Base-by-base conservation (phyloP, 2,797 vertebrate genomes). In the Antennarius maculatus region DNA sequence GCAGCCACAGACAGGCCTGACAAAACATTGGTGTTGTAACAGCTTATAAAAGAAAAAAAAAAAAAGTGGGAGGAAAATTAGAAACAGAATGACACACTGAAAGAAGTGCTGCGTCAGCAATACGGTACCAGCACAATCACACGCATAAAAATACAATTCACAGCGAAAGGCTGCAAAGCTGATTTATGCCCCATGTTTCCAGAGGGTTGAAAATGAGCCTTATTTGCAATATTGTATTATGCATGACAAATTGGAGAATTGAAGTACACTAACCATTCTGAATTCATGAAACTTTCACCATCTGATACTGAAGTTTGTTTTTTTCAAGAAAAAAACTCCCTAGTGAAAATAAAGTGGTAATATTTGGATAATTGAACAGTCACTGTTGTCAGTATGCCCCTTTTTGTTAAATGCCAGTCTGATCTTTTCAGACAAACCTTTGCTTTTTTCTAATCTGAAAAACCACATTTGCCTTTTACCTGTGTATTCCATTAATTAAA, bases 11-110 rank as follows among this genome's bases (percentile, higher is more conserved):
- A 56, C 73, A 60, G 51, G 18, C 67, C 80, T 77, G 77, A 82
- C 74, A 81, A 81, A 79, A 77, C 81, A 79, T 48, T 52, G 43
- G 52, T n/a, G 41, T 62, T 47, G 53, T 81, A 76, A 83, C 63
- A 80, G 80, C 84, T 84, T 81, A 83, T 73, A 76, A 80, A 85
- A 80, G 71, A 58, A 50, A 47, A 3, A n/a, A 15, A 15, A 2
- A 16, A 16, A 48, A 15, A 43, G 69, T 73, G 47, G 70, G 77
- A 66, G 83, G 54, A 59, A 69, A 72, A 69, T 31, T 49, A 69
- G 55, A 51, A 48, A 60, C 34, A 45, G 66, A 73, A 71, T 52
- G 50, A 70, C 59, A 46, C 28, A 39, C 28, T 62, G 11, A 12
- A 23, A 50, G 6, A 50, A 84, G 75, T 48, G 54, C 69, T 81